Percentiles rank a stretch among this genome's conserved stretches.
phyloP scores from a whole-genome alignment of 2,113 vertebrate genomes.

The Rhynchomys soricoides region DNA sequence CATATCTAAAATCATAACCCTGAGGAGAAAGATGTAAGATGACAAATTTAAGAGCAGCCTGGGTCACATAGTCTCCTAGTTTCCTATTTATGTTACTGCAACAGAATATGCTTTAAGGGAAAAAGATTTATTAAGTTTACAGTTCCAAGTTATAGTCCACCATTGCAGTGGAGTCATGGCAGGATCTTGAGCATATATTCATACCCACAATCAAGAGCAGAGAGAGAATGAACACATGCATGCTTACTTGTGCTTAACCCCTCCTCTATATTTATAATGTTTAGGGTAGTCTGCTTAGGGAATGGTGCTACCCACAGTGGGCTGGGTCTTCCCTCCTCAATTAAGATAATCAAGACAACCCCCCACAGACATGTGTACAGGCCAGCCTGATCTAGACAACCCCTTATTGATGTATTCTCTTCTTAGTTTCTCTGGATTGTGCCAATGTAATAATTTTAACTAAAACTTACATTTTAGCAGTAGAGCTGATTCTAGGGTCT shows the following conservation, averaged over 20 bases:
- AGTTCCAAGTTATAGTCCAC: too few species aligned
- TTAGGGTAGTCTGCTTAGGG: not conserved
- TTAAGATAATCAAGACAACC: not conserved
- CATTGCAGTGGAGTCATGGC: too few species aligned
- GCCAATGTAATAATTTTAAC: not conserved
- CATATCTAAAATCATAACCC: not conserved
- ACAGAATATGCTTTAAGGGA: not conserved
- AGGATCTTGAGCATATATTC: not conserved
- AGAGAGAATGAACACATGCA: not conserved
- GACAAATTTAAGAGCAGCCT: not conserved
- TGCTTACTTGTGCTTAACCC: not conserved
- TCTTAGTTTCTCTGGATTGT: not conserved
- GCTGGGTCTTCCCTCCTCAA: not conserved
- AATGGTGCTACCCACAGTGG: not conserved
- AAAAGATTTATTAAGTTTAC: not conserved
- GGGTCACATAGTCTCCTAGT: not conserved
- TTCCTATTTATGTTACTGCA: not conserved
- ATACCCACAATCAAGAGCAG: not conserved
- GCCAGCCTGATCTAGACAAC: not conserved
- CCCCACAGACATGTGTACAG: not conserved
- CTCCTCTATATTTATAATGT: not conserved
- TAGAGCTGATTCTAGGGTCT: too few species aligned
- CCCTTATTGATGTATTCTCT: not conserved
- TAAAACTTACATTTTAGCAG: not conserved
- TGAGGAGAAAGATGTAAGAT: not conserved